phyloP scores from a whole-genome alignment of 2,113 vertebrate genomes.

The Perca schrenkii region DNA sequence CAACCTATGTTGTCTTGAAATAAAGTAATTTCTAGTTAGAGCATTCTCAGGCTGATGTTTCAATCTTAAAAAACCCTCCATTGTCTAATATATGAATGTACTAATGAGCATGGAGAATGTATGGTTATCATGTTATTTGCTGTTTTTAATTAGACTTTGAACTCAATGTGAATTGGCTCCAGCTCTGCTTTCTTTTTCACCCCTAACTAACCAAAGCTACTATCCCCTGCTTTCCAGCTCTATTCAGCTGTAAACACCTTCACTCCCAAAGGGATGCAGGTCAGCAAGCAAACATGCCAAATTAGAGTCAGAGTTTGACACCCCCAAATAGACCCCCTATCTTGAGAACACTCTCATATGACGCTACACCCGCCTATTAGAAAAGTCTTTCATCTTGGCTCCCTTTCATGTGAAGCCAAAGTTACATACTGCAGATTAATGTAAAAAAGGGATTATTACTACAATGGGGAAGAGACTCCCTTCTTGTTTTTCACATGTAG shows the following conservation, averaged over 20 bases:
- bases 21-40: neutral
- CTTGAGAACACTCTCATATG: neutral
- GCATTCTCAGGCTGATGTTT: neutral
- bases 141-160: slow-evolving; percentile 24
- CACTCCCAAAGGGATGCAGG: slow-evolving; percentile 40
- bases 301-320: slow-evolving; percentile 48
- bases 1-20: neutral
- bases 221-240: slow-evolving; percentile 39
- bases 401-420: slow-evolving; percentile 22
- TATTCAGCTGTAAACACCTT: slow-evolving; percentile 21
- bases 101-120: neutral
- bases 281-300: slow-evolving; percentile 39
- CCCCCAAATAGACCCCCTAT: slow-evolving; percentile 32
- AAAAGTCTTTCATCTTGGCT: slow-evolving; percentile 10
- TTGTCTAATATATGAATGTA: neutral
- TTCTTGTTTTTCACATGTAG: slow-evolving; percentile 11
- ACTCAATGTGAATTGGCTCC: slow-evolving; percentile 25
- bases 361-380: neutral
- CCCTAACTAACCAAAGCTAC: slow-evolving; percentile 27
- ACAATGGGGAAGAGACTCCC: slow-evolving; percentile 10
- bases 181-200: slow-evolving; percentile 15
- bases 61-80: neutral
- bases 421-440: slow-evolving; percentile 16
- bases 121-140: neutral
- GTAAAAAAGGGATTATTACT: slow-evolving; percentile 20